Base-by-base conservation (phyloP, 2,797 vertebrate genomes). In the Dendrocincla tyrannina region DNA sequence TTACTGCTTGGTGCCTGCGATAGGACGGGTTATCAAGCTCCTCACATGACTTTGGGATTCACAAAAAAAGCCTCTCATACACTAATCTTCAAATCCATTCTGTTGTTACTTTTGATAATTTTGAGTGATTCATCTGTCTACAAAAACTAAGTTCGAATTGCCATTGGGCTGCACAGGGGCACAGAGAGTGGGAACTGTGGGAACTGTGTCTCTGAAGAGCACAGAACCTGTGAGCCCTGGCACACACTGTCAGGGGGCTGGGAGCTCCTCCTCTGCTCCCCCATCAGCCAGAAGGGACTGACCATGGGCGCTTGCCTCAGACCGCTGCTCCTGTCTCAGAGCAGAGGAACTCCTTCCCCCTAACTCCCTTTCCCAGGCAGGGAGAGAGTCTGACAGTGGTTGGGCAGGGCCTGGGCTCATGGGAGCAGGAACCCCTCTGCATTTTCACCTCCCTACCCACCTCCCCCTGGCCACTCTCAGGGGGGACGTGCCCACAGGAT, bases 401-500 rank as follows among this genome's bases (percentile, higher is more conserved):
- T 39, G 20, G 5, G 35, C 58, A 30, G 46, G 42, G 35, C 12
- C 2, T 2, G 39, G 52, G 33, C 52, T 66, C 12, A 2, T 6
- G 52, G 41, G 33, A 32, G 22, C 46, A 66, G 30, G 30, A 37
- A 60, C 28, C 11, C 11, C 1, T 37, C 72, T n/a, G 58, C 1
- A 0, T 46, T 30, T n/a, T 25, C 50, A 32, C 24, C 35, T 37
- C 19, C 28, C 46, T 39, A 27, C 32, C 46, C 67, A 24, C 32
- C 44, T 37, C 37, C 17, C 33, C 49, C 56, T 13, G 56, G 30
- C 55, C 41, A 27, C 50, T 35, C 70, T 47, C 50, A 17, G 12
- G 13, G 17, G 56, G 30, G 37, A 16, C 0, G 1, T 24, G 9
- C 39, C 16, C 30, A 30, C 1, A 1, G 2, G 0, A 7, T 13